A percentile compares a stretch with the other conserved stretches of the same genome.
Conservation (phyloP, 2,797 vertebrate genomes). For the Crax fasciolata region DNA sequence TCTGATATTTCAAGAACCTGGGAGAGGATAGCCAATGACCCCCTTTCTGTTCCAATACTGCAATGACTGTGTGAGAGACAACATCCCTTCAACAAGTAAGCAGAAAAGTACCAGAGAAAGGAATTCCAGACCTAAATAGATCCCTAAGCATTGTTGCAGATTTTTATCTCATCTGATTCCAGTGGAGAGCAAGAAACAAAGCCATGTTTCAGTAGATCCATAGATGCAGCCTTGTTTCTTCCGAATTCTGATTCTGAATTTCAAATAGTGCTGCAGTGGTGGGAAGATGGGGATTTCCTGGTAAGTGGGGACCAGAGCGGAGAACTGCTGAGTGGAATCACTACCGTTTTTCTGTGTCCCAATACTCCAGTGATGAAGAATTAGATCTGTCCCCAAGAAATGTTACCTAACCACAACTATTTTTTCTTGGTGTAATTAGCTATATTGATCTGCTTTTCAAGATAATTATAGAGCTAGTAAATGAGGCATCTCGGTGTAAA, state of each 20-base stretch:
- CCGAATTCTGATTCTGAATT: neutral
- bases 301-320: neutral
- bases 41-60: no score
- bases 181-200: neutral
- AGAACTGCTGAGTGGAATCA: neutral
- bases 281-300: neutral
- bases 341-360: neutral
- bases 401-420: neutral
- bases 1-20: no score
- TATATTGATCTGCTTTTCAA: neutral
- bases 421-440: neutral
- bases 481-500: neutral
- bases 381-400: neutral
- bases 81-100: neutral
- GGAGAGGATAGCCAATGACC: no score
- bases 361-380: neutral
- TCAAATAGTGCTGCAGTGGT: neutral
- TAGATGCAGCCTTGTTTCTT: neutral
- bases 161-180: neutral
- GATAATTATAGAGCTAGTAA: neutral
- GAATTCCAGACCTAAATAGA: neutral
- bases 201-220: neutral
- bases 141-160: neutral
- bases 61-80: no score
- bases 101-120: neutral